A percentile compares a stretch with the other conserved stretches of the same genome.
Conservation (phyloP, 2,888 invertebrate species). For the Cistogaster globosa region DNA sequence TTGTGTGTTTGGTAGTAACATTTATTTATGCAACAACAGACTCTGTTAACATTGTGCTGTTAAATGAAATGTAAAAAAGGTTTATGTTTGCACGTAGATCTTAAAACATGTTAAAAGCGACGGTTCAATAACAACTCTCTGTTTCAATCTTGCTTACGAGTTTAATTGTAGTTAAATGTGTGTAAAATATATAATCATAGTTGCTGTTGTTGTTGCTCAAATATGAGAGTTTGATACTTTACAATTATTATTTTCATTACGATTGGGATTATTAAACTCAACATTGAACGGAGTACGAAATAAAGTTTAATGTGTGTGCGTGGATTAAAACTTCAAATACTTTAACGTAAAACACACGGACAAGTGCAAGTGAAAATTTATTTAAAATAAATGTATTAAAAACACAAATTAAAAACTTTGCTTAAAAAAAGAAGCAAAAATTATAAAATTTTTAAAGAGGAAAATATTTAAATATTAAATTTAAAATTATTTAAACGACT, state of each 20-base stretch:
- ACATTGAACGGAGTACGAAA: slow-evolving; percentile 38
- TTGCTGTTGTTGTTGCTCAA: slow-evolving; percentile 13
- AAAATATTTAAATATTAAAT: not conserved
- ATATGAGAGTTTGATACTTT: slow-evolving; percentile 28
- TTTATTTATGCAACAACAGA: slow-evolving; percentile 21
- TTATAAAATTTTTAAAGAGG: not conserved
- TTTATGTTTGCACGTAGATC: slow-evolving; percentile 19
- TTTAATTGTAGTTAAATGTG: slow-evolving; percentile 51
- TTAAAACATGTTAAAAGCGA: slow-evolving; percentile 25
- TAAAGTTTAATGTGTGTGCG: slow-evolving; percentile 17
- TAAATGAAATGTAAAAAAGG: slow-evolving; percentile 31
- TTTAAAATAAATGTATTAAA: too few species aligned
- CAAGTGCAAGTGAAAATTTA: slow-evolving; percentile 50
- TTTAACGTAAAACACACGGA: slow-evolving; percentile 29
- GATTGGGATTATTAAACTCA: slow-evolving; percentile 45
- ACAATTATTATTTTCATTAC: slow-evolving; percentile 29
- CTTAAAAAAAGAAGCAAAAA: not conserved
- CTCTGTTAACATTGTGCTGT: slow-evolving; percentile 45
- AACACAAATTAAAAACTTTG: not conserved
- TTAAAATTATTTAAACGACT: not conserved
- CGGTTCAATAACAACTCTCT: slow-evolving; percentile 25
- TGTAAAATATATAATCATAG: slow-evolving; percentile 46
- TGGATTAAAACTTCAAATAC: slow-evolving; percentile 40
- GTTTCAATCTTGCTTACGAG: slow-evolving; percentile 2
- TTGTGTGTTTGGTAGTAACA: slow-evolving; percentile 24